Evolutionary conservation across 2,888 invertebrate genomes (phyloP).

Genomic region (Operophtera brumata): DNA sequence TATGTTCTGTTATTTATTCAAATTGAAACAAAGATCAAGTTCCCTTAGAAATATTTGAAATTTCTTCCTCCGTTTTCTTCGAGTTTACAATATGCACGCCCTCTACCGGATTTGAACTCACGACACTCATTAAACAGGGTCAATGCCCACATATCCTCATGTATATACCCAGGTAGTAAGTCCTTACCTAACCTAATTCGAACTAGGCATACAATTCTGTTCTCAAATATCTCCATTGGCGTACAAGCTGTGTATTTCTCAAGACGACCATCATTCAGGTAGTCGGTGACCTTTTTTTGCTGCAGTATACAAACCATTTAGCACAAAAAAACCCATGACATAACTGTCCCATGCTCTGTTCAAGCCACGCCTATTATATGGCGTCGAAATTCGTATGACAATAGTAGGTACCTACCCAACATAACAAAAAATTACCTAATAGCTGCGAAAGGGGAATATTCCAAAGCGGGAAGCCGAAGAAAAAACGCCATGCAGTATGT

Average conservation of each 20-base stretch:
- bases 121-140: neutral
- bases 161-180: neutral
- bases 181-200: neutral
- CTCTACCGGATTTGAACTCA: neutral
- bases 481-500: too few relatives aligned
- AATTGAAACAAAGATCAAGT: too few relatives aligned
- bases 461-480: too few relatives aligned
- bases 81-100: neutral
- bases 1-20: too few relatives aligned
- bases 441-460: too few relatives aligned
- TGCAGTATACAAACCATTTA: neutral
- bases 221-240: slow-evolving; percentile 10
- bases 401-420: slow-evolving; percentile 9
- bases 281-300: slow-evolving; percentile 7
- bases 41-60: too few relatives aligned
- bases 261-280: neutral
- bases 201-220: neutral
- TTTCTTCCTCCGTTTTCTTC: too few relatives aligned
- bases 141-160: slow-evolving; percentile 3
- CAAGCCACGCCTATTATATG: slow-evolving; percentile 12
- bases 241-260: neutral
- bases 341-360: neutral
- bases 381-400: slow-evolving; percentile 9
- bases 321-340: neutral
- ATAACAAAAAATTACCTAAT: neutral